These are phyloP conservation scores for Chloromyia formosa DNA, from an alignment of 2,888 invertebrate species.

Conservation along the genomic window DNA sequence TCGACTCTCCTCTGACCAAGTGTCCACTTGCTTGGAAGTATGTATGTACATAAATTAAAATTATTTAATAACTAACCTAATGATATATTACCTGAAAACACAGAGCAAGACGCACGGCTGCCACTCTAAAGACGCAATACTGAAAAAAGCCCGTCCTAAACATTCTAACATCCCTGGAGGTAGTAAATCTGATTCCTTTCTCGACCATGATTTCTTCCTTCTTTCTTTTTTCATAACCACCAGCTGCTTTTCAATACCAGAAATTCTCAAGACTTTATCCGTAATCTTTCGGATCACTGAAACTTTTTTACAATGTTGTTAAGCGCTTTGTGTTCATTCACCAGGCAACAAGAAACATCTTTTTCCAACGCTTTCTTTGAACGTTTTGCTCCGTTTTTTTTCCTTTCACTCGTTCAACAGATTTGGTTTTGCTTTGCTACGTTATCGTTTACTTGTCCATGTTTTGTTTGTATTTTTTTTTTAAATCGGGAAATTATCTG, in stretches of 20 bases:
- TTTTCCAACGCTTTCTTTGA: background rate
- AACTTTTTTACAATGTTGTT: slow-evolving; percentile 40
- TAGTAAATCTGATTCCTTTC: background rate
- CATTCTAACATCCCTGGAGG: slow-evolving; percentile 9
- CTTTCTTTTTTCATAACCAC: background rate
- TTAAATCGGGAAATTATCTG: slow-evolving; percentile 4
- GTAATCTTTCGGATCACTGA: slow-evolving; percentile 37
- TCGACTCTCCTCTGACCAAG: no score
- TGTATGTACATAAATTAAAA: no score
- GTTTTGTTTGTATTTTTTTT: background rate
- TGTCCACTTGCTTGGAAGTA: no score
- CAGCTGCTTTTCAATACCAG: slow-evolving; percentile 34
- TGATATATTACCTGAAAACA: no score
- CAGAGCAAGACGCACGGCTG: no score
- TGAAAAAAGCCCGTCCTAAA: background rate
- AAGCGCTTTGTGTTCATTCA: slow-evolving; percentile 37
- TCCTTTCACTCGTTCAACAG: background rate
- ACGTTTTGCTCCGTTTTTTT: background rate
- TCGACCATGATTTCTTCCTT: no score
- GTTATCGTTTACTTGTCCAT: no score
- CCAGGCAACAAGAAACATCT: slow-evolving; percentile 21
- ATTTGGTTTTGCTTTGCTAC: no score
- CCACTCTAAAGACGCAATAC: no score
- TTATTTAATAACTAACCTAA: no score
- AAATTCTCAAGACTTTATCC: slow-evolving; percentile 39